Base-by-base conservation (phyloP, 2,888 invertebrate genomes). In the Uropetala carovei region DNA sequence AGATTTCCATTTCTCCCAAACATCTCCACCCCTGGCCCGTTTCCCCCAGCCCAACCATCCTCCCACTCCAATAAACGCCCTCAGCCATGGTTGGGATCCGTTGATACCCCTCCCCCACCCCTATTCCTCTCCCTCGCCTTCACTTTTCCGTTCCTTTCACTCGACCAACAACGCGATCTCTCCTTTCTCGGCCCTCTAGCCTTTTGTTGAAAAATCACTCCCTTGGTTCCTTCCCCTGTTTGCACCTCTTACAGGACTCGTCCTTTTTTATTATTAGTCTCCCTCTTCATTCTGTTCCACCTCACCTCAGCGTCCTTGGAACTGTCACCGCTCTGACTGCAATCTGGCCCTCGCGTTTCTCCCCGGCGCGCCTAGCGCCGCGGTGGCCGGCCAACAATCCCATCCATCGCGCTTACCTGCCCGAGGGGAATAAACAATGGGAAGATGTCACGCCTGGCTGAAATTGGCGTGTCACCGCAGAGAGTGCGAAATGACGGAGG, bases 381-480 rank as follows among this genome's bases (percentile, higher is more conserved):
- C n/a, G 56, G 83, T 57, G 56, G 83, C 83, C 16, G 83, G 18
- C 56, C 83, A 82, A n/a, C 75, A n/a, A 56, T 43, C 18, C 56
- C 83, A 83, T 83, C 83, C 57, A 27, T 83, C 83, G 83, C 83
- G 10, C 14, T 56, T 83, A 57, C 83, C 83, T 83, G 56, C 83
- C 83, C 83, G 9, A n/a, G 83, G 83, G 16, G 83, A 83, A 83
- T 83, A 83, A 83, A 83, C 56, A 56, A 14, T 57, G 83, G 30
- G 89, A 30, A 43, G 64, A 68, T 89, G 89, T 89, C 89, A 56
- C 43, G 57, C 58, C 30, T 30, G 30, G 18, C 60, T 85, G 89
- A n/a, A 68, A 89, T 89, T 89, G 89, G 56, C 89, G 89, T 89
- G 89, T 89, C 89, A 68, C 64, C 43, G 5, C 43, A 43, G 30